Percentiles rank a stretch among this genome's conserved stretches.
These are phyloP conservation scores for Microtus pennsylvanicus DNA, from an alignment of 2,113 vertebrate species.

Conservation along the genomic window DNA sequence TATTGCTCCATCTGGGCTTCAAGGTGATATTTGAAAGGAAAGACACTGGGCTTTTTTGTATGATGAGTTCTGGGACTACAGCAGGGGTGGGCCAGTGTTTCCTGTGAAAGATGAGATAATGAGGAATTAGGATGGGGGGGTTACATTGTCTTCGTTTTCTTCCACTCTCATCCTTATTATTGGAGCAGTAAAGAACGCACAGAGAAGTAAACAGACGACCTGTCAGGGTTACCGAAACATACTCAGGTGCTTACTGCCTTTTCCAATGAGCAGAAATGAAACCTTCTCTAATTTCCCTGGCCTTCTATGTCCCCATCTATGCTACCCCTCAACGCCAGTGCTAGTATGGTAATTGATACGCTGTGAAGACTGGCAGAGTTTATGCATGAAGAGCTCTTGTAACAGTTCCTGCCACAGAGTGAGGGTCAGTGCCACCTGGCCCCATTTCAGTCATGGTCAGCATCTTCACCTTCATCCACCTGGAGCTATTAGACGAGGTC, in stretches of 20 bases:
- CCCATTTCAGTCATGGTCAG: background rate
- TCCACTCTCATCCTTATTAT: background rate
- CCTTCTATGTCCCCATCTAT: background rate
- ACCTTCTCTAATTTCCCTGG: background rate
- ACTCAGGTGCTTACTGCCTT: background rate
- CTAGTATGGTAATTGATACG: background rate
- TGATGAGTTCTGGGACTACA: background rate
- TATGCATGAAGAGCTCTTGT: background rate
- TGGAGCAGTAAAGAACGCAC: background rate
- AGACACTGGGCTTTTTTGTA: background rate
- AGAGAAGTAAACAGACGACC: background rate
- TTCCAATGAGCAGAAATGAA: background rate
- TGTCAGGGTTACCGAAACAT: background rate
- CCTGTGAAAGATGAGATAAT: background rate
- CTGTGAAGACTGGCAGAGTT: background rate
- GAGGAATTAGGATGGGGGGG: background rate
- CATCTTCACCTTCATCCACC: background rate
- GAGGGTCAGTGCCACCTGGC: background rate
- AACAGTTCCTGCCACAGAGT: background rate
- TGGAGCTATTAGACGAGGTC: background rate
- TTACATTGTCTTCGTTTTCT: background rate
- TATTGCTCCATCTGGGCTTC: background rate
- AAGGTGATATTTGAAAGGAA: background rate
- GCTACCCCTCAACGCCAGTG: background rate
- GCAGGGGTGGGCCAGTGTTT: background rate